Evolutionary conservation across 2,797 vertebrate genomes (phyloP).

Genomic region (Sebastes iracundus): DNA sequence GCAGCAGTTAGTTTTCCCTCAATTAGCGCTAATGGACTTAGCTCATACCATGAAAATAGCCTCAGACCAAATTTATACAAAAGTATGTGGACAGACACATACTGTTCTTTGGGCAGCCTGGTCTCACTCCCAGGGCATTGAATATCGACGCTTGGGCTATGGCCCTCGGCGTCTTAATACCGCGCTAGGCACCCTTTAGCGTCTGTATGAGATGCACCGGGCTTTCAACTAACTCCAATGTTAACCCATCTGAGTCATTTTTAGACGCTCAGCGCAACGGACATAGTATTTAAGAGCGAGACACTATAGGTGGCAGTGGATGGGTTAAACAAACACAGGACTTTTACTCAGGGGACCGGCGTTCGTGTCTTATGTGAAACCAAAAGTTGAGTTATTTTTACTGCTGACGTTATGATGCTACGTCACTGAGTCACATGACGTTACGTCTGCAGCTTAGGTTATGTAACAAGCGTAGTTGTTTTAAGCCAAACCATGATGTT

Average conservation of each 20-base stretch:
- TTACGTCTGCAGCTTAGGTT: not conserved
- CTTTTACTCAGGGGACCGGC: too few species aligned
- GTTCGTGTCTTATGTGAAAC: not conserved
- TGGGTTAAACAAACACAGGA: too few species aligned
- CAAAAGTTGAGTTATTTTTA: not conserved
- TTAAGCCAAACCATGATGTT: not conserved
- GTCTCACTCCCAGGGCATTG: not conserved
- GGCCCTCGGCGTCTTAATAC: not conserved
- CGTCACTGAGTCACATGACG: not conserved
- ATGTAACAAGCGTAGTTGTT: not conserved
- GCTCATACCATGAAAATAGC: not conserved
- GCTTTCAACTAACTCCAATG: too few species aligned
- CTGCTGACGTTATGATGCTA: not conserved
- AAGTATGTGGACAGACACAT: not conserved
- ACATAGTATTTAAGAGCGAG: too few species aligned
- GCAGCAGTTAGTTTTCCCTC: not conserved
- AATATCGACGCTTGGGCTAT: not conserved
- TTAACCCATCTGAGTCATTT: too few species aligned
- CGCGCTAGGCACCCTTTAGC: too few species aligned
- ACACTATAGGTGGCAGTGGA: too few species aligned
- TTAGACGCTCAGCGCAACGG: too few species aligned
- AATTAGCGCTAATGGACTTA: not conserved
- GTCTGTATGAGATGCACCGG: too few species aligned
- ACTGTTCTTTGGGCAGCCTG: not conserved
- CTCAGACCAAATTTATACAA: not conserved